phyloP scores from a whole-genome alignment of 2,888 invertebrate species.

The Athrips mouffetella region DNA sequence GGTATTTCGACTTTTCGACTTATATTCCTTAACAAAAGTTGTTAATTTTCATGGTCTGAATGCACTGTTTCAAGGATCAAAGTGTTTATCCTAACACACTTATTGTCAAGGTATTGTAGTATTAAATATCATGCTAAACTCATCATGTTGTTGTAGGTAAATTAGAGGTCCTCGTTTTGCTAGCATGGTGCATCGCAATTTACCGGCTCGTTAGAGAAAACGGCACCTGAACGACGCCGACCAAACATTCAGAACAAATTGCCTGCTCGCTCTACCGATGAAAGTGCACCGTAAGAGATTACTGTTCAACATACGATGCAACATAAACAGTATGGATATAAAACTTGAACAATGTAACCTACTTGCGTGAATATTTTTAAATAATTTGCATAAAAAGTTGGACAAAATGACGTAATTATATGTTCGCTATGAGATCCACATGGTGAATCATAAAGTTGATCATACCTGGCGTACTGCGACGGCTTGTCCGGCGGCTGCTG shows the following conservation, averaged over 20 bases:
- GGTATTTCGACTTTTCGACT: too few species aligned
- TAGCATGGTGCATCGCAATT: constrained; percentile 35
- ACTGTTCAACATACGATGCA: constrained; percentile 39
- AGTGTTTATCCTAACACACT: neutral
- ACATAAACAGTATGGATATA: constrained; percentile 27
- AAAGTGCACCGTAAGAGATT: constrained; percentile 52
- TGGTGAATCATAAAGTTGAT: too few species aligned
- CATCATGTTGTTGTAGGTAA: neutral
- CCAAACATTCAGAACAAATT: constrained; percentile 57
- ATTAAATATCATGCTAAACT: too few species aligned
- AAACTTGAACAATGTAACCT: neutral
- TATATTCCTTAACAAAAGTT: too few species aligned
- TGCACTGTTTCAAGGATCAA: neutral
- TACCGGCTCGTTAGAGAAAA: constrained; percentile 54
- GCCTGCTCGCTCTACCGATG: constrained; percentile 57
- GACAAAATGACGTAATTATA: too few species aligned
- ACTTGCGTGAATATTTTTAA: too few species aligned
- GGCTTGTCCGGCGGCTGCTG: constrained; percentile 37
- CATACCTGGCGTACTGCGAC: constrained; percentile 25
- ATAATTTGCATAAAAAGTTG: too few species aligned
- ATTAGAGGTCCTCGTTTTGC: neutral
- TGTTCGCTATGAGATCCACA: too few species aligned
- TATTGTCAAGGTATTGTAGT: too few species aligned
- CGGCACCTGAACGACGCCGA: constrained; percentile 39
- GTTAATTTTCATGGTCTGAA: too few species aligned